phyloP scores from a whole-genome alignment of 2,113 vertebrate species.

The Brienomyrus brachyistius region DNA sequence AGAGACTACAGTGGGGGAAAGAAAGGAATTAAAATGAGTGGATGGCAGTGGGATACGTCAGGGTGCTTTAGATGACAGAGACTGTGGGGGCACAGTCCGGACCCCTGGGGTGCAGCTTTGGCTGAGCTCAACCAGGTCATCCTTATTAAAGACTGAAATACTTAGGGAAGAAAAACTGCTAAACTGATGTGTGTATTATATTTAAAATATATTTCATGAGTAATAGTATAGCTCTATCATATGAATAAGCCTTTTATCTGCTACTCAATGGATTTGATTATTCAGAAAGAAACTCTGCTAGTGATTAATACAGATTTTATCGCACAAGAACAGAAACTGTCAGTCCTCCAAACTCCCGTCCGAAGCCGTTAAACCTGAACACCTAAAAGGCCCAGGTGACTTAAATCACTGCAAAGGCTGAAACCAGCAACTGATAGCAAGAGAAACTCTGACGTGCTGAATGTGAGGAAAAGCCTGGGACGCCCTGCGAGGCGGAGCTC shows the following conservation, averaged over 20 bases:
- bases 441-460: neutral
- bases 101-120: neutral
- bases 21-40: neutral
- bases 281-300: neutral
- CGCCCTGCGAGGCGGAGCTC: neutral
- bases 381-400: neutral
- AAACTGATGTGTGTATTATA: neutral
- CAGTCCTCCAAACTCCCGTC: neutral
- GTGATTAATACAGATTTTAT: constrained; percentile 12
- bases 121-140: constrained; percentile 15
- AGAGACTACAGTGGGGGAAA: neutral
- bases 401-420: neutral
- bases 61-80: neutral
- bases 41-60: neutral
- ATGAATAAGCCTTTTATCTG: neutral
- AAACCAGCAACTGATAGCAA: neutral
- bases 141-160: neutral
- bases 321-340: neutral
- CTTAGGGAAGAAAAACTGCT: neutral
- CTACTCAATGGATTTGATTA: neutral
- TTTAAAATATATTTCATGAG: neutral
- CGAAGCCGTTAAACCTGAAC: neutral
- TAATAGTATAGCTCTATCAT: neutral
- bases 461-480: neutral
- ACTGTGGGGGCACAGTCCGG: neutral